Conservation (phyloP, 2,113 vertebrate genomes). For the Fregata magnificens region DNA sequence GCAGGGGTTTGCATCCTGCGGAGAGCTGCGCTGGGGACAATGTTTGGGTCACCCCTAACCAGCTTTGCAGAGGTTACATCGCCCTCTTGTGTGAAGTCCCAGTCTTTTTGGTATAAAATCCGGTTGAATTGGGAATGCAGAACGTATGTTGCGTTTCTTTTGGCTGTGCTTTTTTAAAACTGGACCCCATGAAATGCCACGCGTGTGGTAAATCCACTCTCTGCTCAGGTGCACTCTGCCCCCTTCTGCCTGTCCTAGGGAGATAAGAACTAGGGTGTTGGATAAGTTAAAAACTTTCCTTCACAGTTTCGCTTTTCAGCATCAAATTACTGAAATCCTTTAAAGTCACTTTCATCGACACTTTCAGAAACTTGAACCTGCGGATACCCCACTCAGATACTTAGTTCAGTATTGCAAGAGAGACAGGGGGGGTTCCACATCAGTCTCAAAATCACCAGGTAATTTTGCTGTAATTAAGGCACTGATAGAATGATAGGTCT, state of each 20-base stretch:
- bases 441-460: background rate
- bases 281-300: background rate
- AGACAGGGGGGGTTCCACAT: background rate
- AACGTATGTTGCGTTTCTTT: background rate
- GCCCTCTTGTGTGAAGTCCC: slow-evolving; percentile 69
- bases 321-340: background rate
- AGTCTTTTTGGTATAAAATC: background rate
- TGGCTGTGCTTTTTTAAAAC: background rate
- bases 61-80: slow-evolving; percentile 31
- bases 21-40: background rate
- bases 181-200: background rate
- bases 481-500: background rate
- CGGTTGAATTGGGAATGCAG: background rate
- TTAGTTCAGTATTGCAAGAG: background rate
- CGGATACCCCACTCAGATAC: background rate
- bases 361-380: background rate
- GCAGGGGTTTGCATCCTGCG: rapidly evolving
- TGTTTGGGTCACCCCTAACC: background rate
- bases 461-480: background rate
- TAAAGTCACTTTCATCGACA: background rate
- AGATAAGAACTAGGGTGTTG: background rate
- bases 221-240: background rate
- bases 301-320: background rate
- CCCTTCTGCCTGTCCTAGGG: background rate
- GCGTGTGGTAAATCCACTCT: rapidly evolving